Evolutionary conservation across 2,888 invertebrate genomes (phyloP).

Genomic region (Opisthograptis luteolata): DNA sequence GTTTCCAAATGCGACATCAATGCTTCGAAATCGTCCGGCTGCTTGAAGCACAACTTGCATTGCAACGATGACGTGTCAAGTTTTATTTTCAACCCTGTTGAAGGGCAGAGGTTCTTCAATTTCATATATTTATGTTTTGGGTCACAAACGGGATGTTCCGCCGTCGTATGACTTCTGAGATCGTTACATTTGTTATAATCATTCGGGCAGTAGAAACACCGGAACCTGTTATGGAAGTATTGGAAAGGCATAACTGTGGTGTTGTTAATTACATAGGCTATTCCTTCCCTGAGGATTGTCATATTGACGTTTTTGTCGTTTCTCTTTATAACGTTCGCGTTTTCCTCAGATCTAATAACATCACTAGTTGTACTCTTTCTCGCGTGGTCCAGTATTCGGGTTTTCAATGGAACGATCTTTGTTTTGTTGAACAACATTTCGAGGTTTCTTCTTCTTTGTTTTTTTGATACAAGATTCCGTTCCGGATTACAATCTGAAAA

Average conservation of each 20-base stretch:
- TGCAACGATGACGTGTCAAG: slow-evolving; percentile 47
- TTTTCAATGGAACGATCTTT: slow-evolving; percentile 71
- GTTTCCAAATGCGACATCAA: slow-evolving; percentile 29
- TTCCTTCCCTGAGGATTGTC: slow-evolving; percentile 55
- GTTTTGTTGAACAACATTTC: slow-evolving; percentile 72
- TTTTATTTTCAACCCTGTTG: slow-evolving; percentile 64
- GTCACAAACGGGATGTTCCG: slow-evolving; percentile 65
- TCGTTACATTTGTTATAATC: slow-evolving; percentile 62
- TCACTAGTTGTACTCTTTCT: slow-evolving; percentile 48
- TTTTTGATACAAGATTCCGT: slow-evolving; percentile 47
- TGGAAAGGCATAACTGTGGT: slow-evolving; percentile 72
- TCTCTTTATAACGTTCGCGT: slow-evolving; percentile 33
- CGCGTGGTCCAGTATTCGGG: slow-evolving; percentile 64
- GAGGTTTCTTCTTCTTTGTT: slow-evolving; percentile 54
- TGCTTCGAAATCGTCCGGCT: slow-evolving; percentile 14
- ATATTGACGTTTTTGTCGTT: slow-evolving; percentile 48
- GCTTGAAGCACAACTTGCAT: slow-evolving; percentile 34
- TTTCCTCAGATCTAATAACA: slow-evolving; percentile 1
- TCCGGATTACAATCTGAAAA: slow-evolving; percentile 71
- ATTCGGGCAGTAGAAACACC: slow-evolving; percentile 72
- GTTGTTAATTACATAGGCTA: slow-evolving; percentile 66
- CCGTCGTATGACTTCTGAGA: slow-evolving; percentile 60
- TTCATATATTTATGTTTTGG: slow-evolving; percentile 60
- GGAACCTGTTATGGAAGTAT: slow-evolving; percentile 62
- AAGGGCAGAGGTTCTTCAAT: slow-evolving; percentile 50